Evolutionary conservation across 1,140 invertebrate species (phyloP), one percentile per base, ranked within the genome.

Genomic region (Belonocnema kinseyi): DNA sequence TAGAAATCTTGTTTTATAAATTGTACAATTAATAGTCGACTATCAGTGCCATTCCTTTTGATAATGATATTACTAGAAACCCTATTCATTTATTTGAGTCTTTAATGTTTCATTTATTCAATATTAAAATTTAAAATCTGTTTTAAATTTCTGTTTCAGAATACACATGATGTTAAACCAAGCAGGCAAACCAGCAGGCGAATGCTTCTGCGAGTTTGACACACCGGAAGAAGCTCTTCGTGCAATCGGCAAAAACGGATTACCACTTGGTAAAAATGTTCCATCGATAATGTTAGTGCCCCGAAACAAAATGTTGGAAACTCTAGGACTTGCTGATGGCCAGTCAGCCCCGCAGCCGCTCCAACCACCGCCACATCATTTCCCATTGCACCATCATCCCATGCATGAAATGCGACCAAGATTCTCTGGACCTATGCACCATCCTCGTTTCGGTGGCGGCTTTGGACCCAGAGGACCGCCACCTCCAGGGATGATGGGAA

Each of bases 191-290:
- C 95, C 96, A 0, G 94, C 94, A 0, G 97, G 97, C 0, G 95
- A 97, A 81, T 97, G 96, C 52, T 97, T 96, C 86, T 96, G 97
- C 81, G 97, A 98, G 86, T 98, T 98, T 86, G 90, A 92, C 12
- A 93, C 92, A 16, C 77, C 90, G 0, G 93, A 94, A 46, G 95
- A 97, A 83, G 96, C 96, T 2, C 90, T 93, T 12, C 90, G 92
- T 74, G 97, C 96, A 0, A 88, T 94, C 0, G 90, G 92, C 0
- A 97, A 96, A 85, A 94, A 97, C 86, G 94, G 94, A 0, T 83
- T 93, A 0, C 92, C 93, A 17, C 90, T 97, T 8, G 95, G 94
- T 0, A 93, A 93, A 4, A 93, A 93, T 72, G 90, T 93, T 0
- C 91, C 98, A 1, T 93, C 92, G 0, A 93, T 98, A 0, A 92